Conservation (phyloP, 2,113 vertebrate species). For the Pachypanchax playfairii region DNA sequence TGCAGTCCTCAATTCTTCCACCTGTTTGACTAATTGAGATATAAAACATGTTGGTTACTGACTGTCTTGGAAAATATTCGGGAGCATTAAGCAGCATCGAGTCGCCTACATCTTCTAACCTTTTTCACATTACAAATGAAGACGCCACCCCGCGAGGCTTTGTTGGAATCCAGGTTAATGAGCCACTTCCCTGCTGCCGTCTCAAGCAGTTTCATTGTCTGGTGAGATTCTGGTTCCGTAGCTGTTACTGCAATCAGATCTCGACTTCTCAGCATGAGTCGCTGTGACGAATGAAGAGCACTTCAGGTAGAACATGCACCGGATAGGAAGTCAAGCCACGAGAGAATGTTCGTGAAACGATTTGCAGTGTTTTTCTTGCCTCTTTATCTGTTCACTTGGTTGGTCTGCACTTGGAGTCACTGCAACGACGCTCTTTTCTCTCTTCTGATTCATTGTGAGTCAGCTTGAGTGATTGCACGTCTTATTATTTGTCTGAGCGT, state of each 20-base stretch:
- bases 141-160: slow-evolving; percentile 7
- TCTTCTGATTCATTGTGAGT: slow-evolving; percentile 19
- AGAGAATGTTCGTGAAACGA: no score
- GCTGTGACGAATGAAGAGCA: not conserved
- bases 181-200: slow-evolving; percentile 40
- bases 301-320: not conserved
- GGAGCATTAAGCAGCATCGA: not conserved
- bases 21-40: no score
- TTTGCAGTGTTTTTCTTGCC: no score
- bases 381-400: no score
- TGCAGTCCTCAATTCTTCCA: no score
- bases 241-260: slow-evolving; percentile 1
- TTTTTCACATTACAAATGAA: slow-evolving; percentile 7
- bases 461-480: slow-evolving; percentile 44
- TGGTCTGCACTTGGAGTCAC: slow-evolving; percentile 35
- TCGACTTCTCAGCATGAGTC: slow-evolving; percentile 8
- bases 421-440: not conserved
- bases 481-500: slow-evolving; percentile 32
- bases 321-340: not conserved
- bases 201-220: slow-evolving; percentile 21
- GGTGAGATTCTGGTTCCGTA: not conserved
- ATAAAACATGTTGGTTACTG: not conserved
- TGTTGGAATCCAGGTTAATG: slow-evolving; percentile 50
- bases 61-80: not conserved
- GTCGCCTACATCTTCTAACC: slow-evolving; percentile 5